Evolutionary conservation across 2,888 invertebrate species (phyloP), one percentile per base, ranked within the genome.

Genomic region (Epistrophella euchroma): DNA sequence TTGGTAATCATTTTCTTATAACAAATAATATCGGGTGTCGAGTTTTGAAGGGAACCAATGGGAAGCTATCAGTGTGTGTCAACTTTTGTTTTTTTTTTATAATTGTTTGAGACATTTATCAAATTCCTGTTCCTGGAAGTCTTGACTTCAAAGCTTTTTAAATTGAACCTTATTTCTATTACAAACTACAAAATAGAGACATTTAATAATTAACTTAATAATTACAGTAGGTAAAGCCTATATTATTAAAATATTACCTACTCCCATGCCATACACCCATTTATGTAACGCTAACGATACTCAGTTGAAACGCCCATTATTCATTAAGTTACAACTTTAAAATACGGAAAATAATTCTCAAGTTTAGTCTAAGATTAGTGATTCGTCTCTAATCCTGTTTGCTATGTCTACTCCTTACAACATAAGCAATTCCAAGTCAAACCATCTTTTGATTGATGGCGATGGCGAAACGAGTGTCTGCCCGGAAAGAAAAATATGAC

Each of bases 241-340:
- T 7, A 28, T 13, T 40, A 28, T 47, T 58, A 43, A 32, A 40
- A 73, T n/a, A n/a, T 73, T 68, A 32, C 19, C 17, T 7, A 19
- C 37, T 62, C 47, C 45, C 55, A 64, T 64, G 19, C 45, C 19
- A 47, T 37, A 56, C 73, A 58, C 68, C 73, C 73, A 73, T 68
- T 68, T 40, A 6, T 9, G 32, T 32, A 22, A 37, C n/a, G n/a
- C 32, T 60, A 22, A 37, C n/a, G n/a, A 40, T 60, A 32, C 43
- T 58, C 58, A 73, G 43, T 50, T 22, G 58, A 56, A 66, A 68
- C 74, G 73, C 73, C 73, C 47, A 47, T 10, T 45, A 62, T 74
- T 45, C 58, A 55, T 73, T 58, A 72, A 28, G n/a, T 25, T n/a
- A 13, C 56, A 2, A 6, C 19, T 50, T 66, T 28, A n/a, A 43